Evolutionary conservation across 2,113 vertebrate genomes (phyloP).

Genomic region (Otis tarda): DNA sequence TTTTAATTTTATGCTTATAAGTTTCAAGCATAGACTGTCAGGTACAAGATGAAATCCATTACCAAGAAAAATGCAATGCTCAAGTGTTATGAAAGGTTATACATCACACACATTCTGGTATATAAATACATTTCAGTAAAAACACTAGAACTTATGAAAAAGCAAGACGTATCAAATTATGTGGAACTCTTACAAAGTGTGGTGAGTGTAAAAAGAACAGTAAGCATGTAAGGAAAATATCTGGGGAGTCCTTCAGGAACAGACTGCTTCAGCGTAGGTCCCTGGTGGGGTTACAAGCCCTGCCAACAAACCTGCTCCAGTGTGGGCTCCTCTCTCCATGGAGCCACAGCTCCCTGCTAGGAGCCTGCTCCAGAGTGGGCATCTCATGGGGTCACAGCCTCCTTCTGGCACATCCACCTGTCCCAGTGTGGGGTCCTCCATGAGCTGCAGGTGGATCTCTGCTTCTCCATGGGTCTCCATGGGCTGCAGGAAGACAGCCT

Average conservation of each 20-base stretch:
- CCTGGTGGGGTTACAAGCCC: too few relatives aligned
- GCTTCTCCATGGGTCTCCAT: too few relatives aligned
- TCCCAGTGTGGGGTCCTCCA: too few relatives aligned
- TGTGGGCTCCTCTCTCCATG: too few relatives aligned
- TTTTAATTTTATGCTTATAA: constrained; percentile 62
- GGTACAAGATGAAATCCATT: constrained; percentile 32
- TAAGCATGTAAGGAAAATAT: background rate
- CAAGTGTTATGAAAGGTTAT: constrained; percentile 17
- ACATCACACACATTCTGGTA: background rate
- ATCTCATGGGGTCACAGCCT: too few relatives aligned
- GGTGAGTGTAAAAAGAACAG: background rate
- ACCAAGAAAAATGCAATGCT: constrained; percentile 31
- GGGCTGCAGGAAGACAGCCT: too few relatives aligned
- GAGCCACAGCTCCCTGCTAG: too few relatives aligned
- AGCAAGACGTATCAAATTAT: background rate
- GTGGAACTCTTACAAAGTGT: background rate
- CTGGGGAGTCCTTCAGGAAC: background rate
- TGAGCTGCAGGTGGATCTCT: too few relatives aligned
- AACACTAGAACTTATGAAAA: background rate
- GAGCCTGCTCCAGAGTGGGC: too few relatives aligned
- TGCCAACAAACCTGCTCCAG: too few relatives aligned
- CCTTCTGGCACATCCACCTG: too few relatives aligned
- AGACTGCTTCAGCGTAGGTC: too few relatives aligned
- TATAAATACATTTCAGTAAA: background rate
- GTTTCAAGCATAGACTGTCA: background rate